Conservation (phyloP, 1,140 invertebrate genomes). For the Drosophila repleta region DNA sequence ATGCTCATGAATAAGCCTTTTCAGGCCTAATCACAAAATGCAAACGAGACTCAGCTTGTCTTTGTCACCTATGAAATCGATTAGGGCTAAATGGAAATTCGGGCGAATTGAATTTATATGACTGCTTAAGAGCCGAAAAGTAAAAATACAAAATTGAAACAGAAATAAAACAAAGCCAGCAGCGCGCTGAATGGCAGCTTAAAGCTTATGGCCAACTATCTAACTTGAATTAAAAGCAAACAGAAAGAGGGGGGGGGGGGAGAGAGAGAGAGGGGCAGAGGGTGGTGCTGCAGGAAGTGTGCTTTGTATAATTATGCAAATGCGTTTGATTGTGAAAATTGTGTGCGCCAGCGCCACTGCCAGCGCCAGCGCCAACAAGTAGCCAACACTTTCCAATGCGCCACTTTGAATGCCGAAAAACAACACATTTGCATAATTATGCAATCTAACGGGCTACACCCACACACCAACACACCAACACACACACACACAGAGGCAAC, state of each 20-base stretch:
- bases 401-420: slow-evolving; percentile 67
- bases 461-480: slow-evolving; percentile 33
- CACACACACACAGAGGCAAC: slow-evolving; percentile 11
- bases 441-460: slow-evolving; percentile 65
- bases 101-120: slow-evolving; percentile 77
- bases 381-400: slow-evolving; percentile 72
- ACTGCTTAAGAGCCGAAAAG: slow-evolving; percentile 68
- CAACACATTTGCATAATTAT: slow-evolving; percentile 78
- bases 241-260: slow-evolving; percentile 22
- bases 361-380: slow-evolving; percentile 57
- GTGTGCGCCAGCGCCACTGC: slow-evolving; percentile 51
- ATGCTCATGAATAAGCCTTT: slow-evolving; percentile 78
- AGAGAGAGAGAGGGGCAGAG: not conserved
- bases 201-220: slow-evolving; percentile 77
- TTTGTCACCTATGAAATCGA: slow-evolving; percentile 80
- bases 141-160: slow-evolving; percentile 49
- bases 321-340: slow-evolving; percentile 75
- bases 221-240: slow-evolving; percentile 75
- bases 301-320: slow-evolving; percentile 76
- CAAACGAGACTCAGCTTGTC: slow-evolving; percentile 60
- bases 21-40: slow-evolving; percentile 68
- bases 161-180: slow-evolving; percentile 66
- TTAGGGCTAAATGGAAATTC: slow-evolving; percentile 53
- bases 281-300: slow-evolving; percentile 17
- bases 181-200: slow-evolving; percentile 33